These are phyloP conservation scores for Atherinomorus stipes DNA, from an alignment of 2,113 vertebrate species.

Conservation along the genomic window DNA sequence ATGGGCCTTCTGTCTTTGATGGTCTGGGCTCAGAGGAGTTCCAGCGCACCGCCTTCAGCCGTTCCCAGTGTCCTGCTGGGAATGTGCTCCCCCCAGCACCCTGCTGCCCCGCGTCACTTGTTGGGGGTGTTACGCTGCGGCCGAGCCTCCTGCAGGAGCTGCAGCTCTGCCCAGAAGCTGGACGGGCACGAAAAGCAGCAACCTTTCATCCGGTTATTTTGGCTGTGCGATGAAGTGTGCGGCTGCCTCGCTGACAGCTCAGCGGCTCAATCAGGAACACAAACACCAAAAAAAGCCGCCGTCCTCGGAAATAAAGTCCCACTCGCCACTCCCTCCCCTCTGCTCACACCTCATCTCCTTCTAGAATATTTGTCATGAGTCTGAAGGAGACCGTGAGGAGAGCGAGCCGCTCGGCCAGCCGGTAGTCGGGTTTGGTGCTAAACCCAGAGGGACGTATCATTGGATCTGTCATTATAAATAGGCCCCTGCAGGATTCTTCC, in stretches of 20 bases:
- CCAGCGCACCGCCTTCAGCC: no score
- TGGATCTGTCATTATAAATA: conserved; percentile 68
- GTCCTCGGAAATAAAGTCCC: background rate
- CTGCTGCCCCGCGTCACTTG: no score
- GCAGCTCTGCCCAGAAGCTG: background rate
- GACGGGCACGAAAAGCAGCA: background rate
- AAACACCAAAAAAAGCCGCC: conserved; percentile 1
- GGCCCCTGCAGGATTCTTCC: conserved; percentile 59
- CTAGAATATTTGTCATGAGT: conserved; percentile 15
- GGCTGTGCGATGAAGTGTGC: conserved; percentile 8
- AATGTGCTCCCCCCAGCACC: no score
- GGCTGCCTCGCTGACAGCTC: conserved; percentile 25
- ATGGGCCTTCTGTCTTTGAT: no score
- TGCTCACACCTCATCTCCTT: background rate
- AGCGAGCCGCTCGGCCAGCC: conserved; percentile 12
- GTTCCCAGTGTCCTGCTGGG: no score
- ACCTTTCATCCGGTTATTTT: conserved; percentile 31
- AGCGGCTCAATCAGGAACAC: background rate
- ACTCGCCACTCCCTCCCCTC: background rate
- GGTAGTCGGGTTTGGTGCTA: conserved; percentile 18
- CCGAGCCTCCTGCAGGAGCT: background rate
- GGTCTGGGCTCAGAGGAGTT: no score
- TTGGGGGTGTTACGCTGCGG: no score
- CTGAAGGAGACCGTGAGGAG: conserved; percentile 27
- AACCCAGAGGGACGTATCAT: conserved; percentile 46